Evolutionary conservation across 2,888 invertebrate genomes (phyloP), one percentile per base, ranked within the genome.

Genomic region (Caenorhabditis angaria): DNA sequence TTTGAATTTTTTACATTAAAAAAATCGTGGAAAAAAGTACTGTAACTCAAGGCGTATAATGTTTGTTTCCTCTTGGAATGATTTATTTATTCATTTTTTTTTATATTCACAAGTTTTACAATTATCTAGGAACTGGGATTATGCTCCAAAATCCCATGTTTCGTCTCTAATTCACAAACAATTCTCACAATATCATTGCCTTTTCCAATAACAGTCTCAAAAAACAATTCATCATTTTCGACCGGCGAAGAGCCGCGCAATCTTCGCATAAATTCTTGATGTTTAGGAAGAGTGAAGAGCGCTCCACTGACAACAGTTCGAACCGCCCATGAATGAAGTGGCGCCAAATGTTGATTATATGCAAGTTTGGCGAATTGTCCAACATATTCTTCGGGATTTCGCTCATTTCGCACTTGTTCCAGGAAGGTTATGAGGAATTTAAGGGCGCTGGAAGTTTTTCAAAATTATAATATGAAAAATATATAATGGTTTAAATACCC

Each of bases 361-460:
- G 70, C 48, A 10, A 24, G 14, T 20, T 63, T 62, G 20, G 70
- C 70, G 22, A 63, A 60, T 25, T 28, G 14, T 0, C 62, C 60
- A 0, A 71, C 70, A 24, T 41, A 56, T 10, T 48, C 24, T 0
- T n/a, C 2, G 2, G 50, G 56, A 24, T 71, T 63, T 25, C 20
- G 12, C 4, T 63, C 56, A 6, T 24, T 66, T 60, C 60, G 66
- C 20, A 71, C 63, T 5, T 66, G 66, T 29, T 71, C 51, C 12
- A 71, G 51, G 35, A 71, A 18, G 2, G 61, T 53, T 20, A 71
- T 61, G 14, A 71, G 66, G 53, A 71, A 71, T 35, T 71, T 63
- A 0, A 71, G 60, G 1, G 70, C 70, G 59, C 70, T 70, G 60
- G 27, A 61, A 50, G 12, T 18, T 35, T 28, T 32, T 5, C 3